Conservation (phyloP, 2,888 invertebrate species). For the Lycaena phlaeas region DNA sequence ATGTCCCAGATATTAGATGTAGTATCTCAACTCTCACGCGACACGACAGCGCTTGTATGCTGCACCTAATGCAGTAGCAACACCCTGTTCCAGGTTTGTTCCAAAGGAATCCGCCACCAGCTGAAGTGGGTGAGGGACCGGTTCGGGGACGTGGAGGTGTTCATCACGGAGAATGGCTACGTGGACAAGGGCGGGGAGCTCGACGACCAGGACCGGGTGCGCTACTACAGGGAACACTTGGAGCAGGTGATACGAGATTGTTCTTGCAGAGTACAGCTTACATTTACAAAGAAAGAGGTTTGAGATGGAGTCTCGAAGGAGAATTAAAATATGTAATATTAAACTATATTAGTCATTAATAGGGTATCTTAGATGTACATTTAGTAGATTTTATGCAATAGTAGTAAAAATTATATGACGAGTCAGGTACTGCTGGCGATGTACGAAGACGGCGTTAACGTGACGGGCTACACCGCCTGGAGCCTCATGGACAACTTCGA, state of each 20-base stretch:
- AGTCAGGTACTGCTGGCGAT: conserved; percentile 29
- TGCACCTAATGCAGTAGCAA: too few species aligned
- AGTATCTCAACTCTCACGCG: too few species aligned
- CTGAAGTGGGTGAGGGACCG: conserved; percentile 46
- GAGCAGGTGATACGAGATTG: conserved; percentile 26
- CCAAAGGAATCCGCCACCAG: conserved; percentile 52
- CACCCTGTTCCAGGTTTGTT: conserved; percentile 25
- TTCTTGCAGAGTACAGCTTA: too few species aligned
- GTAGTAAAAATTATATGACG: too few species aligned
- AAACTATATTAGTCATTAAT: too few species aligned
- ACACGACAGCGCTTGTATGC: too few species aligned
- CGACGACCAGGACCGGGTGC: conserved; percentile 29
- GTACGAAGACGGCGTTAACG: conserved; percentile 64
- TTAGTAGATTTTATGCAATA: too few species aligned
- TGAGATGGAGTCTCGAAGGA: too few species aligned
- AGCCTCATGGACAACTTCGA: conserved; percentile 84
- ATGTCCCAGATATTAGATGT: too few species aligned
- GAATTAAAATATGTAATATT: too few species aligned
- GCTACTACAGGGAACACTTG: conserved; percentile 26
- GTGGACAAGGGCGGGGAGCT: conserved; percentile 24
- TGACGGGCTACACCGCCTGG: conserved; percentile 80
- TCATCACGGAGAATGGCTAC: conserved; percentile 62
- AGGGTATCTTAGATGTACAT: too few species aligned
- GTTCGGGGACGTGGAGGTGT: conserved; percentile 43
- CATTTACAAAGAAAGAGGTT: too few species aligned